These are phyloP conservation scores for Drosophila virilis DNA, from an alignment of 1,140 invertebrate genomes.

Conservation along the genomic window DNA sequence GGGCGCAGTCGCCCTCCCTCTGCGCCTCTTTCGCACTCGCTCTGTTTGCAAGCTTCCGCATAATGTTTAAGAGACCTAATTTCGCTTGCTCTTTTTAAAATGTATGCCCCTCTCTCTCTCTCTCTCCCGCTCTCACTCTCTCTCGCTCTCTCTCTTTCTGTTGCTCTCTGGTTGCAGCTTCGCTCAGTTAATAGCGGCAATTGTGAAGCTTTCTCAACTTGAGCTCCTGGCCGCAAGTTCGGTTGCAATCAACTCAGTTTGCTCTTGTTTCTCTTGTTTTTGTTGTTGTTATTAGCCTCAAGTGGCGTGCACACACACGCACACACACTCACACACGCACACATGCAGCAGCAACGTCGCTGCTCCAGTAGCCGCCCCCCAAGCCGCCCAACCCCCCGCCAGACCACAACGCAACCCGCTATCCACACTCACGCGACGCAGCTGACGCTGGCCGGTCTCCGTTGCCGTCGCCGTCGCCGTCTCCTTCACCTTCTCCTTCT, in stretches of 20 bases:
- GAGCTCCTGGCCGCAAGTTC: slow-evolving; percentile 63
- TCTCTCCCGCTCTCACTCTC: slow-evolving; percentile 5
- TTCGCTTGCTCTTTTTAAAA: slow-evolving; percentile 7
- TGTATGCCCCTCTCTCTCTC: neutral
- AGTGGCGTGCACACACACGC: slow-evolving; percentile 56
- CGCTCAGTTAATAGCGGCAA: slow-evolving; percentile 39
- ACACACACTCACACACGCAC: slow-evolving; percentile 4
- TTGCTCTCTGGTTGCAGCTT: slow-evolving; percentile 13
- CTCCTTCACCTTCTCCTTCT: neutral
- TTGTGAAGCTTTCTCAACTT: slow-evolving; percentile 51
- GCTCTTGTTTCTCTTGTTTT: slow-evolving; percentile 44
- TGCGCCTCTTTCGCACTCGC: neutral
- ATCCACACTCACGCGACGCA: slow-evolving; percentile 51
- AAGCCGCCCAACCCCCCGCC: neutral
- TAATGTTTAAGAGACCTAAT: slow-evolving; percentile 26
- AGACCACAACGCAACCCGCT: slow-evolving; percentile 29
- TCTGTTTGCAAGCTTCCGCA: slow-evolving; percentile 32
- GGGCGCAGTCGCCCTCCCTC: neutral
- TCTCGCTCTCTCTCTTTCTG: slow-evolving; percentile 8
- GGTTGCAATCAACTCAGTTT: slow-evolving; percentile 72
- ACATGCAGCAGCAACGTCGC: slow-evolving; percentile 17
- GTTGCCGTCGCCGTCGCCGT: neutral
- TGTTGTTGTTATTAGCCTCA: slow-evolving; percentile 77
- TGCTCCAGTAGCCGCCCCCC: slow-evolving; percentile 27
- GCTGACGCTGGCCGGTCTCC: slow-evolving; percentile 70